Base-by-base conservation (phyloP, 2,113 vertebrate species). In the Nematolebias whitei region DNA sequence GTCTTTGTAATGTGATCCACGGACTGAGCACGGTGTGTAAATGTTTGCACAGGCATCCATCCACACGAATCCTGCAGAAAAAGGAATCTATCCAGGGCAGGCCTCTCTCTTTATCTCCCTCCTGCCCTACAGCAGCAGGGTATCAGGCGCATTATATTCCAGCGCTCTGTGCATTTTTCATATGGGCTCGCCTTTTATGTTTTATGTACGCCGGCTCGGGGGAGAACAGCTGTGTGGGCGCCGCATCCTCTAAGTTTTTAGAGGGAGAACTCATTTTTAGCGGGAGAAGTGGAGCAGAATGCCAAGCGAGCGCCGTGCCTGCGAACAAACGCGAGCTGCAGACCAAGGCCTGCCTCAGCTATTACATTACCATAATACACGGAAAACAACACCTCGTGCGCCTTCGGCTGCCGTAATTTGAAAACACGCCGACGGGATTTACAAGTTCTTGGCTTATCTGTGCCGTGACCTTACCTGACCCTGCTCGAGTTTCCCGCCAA, bases 141-240 rank as follows among this genome's bases (percentile, higher is more conserved):
- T 86, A 90, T 91, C 88, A 89, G 84, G 86, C 84, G 57, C 85
- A 92, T 92, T 93, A 91, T 91, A 89, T 89, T 90, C 89, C 86
- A 87, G 84, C 67, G 67, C 89, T 91, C 88, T 90, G 90, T 92
- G 91, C 92, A 92, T 92, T 92, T 94, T 93, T 92, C 89, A 91
- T 91, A 93, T 91, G 91, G 85, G 75, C 86, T 88, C 68, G 64
- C 64, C 89, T 91, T 93, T 93, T 92, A 93, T 93, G 92, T 91
- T 92, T 93, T 91, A 91, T 92, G 88, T 89, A 88, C 88, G 76
- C 74, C 82, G 70, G 88, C 92, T 91, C 92, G 79, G 76, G 91
- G 85, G 91, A 90, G 90, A 93, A 90, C 90, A 91, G 89, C 86
- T 92, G 92, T 90, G 91, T 89, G 90, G 85, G 87, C 83, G 80